These are phyloP conservation scores for Cyprinella venusta DNA, from an alignment of 2,797 vertebrate species.

Conservation along the genomic window DNA sequence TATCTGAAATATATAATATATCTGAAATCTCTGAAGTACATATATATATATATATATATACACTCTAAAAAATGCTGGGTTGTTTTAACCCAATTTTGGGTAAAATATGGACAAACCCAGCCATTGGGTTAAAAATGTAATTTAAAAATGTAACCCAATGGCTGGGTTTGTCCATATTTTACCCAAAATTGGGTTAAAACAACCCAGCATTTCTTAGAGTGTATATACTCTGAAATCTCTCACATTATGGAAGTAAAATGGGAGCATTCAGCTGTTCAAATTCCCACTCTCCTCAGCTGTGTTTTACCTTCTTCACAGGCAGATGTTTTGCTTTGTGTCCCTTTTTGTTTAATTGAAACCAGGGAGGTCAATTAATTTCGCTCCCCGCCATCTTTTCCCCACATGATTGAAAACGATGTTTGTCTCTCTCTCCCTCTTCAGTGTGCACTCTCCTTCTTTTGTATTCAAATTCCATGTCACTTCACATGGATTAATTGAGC, in stretches of 20 bases:
- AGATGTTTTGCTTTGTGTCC: constrained; percentile 76
- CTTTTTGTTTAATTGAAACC: constrained; percentile 82
- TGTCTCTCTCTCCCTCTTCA: constrained; percentile 62
- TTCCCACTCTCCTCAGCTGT: constrained; percentile 63
- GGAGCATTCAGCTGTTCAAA: neutral
- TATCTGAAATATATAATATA: too few relatives aligned
- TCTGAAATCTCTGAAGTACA: too few relatives aligned
- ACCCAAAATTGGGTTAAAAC: too few relatives aligned
- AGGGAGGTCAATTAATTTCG: constrained; percentile 82
- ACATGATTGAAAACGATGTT: constrained; percentile 77
- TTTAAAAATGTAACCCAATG: too few relatives aligned
- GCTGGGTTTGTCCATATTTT: too few relatives aligned
- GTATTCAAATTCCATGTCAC: constrained; percentile 78
- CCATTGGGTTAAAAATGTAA: too few relatives aligned
- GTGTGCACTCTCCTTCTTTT: constrained; percentile 66
- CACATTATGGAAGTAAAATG: neutral
- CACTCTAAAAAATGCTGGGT: too few relatives aligned
- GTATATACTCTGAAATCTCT: neutral
- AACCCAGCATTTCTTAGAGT: too few relatives aligned
- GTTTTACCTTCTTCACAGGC: constrained; percentile 31
- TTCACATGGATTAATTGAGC: constrained; percentile 81
- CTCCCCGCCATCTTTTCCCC: constrained; percentile 76
- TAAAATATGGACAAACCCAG: too few relatives aligned
- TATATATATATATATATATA: too few relatives aligned
- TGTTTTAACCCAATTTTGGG: too few relatives aligned